Evolutionary conservation across 2,888 invertebrate species (phyloP).

Genomic region (Chaetogeoica ovagalla): DNA sequence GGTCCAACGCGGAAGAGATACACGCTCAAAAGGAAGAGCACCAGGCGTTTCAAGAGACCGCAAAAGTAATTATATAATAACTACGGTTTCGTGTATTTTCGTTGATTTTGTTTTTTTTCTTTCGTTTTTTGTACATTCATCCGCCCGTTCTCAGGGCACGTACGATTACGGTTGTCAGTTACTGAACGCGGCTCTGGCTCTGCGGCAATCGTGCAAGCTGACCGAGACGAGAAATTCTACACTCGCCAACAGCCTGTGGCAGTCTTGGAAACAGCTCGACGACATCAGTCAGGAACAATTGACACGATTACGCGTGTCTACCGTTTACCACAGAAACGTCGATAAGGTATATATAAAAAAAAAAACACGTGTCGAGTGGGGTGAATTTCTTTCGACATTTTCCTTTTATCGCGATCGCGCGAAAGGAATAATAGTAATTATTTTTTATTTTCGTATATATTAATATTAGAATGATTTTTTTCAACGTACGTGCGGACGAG

Average conservation of each 20-base stretch:
- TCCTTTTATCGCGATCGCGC: too few species aligned
- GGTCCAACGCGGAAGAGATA: conserved; percentile 73
- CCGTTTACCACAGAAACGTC: conserved; percentile 73
- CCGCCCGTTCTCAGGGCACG: conserved; percentile 66
- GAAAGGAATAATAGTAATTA: too few species aligned
- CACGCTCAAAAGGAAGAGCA: conserved; percentile 75
- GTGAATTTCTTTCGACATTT: too few species aligned
- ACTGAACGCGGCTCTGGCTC: conserved; percentile 72
- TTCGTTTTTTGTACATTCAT: too few species aligned
- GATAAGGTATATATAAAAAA: conserved; percentile 60
- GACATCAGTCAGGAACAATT: conserved; percentile 75
- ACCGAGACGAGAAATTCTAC: conserved; percentile 65
- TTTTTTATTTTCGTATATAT: too few species aligned
- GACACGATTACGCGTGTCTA: conserved; percentile 73
- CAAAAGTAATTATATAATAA: conserved; percentile 64
- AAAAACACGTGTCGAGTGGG: too few species aligned
- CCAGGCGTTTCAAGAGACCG: conserved; percentile 76
- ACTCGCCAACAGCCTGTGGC: conserved; percentile 65
- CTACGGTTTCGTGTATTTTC: background rate
- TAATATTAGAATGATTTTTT: too few species aligned
- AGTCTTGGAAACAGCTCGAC: conserved; percentile 72
- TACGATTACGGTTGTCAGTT: conserved; percentile 81
- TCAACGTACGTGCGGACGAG: too few species aligned
- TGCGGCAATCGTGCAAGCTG: conserved; percentile 73
- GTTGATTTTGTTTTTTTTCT: too few species aligned